Percentiles rank a stretch among this genome's conserved stretches.
Evolutionary conservation across 1,140 invertebrate genomes (phyloP).

Genomic region (Laodelphax striatellus): DNA sequence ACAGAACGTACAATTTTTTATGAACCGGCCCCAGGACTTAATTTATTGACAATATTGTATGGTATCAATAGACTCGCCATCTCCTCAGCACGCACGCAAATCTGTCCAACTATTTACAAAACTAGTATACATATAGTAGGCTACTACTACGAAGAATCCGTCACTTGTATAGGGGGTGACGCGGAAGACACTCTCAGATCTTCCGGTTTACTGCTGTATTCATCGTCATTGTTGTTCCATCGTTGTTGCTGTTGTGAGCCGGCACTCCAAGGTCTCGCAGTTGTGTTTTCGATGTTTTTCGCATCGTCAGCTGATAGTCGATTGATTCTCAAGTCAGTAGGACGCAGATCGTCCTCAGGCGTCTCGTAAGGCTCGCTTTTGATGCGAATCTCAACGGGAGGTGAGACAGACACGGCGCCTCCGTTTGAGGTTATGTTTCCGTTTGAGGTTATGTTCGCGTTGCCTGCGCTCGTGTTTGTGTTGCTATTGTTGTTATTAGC

Average conservation of each 20-base stretch:
- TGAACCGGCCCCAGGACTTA: too few species aligned
- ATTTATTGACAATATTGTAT: too few species aligned
- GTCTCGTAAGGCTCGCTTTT: slow-evolving; percentile 9
- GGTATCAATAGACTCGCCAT: too few species aligned
- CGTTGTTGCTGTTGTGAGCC: background rate
- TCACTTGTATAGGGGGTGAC: too few species aligned
- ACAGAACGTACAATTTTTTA: too few species aligned
- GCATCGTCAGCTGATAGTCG: background rate
- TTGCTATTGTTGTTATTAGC: slow-evolving; percentile 10
- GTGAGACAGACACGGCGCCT: background rate
- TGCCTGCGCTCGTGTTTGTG: background rate
- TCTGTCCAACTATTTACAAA: too few species aligned
- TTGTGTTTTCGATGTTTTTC: background rate
- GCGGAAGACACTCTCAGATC: background rate
- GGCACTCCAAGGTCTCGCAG: background rate
- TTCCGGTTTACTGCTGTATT: background rate
- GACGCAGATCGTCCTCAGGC: slow-evolving; percentile 14
- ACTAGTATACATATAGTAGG: too few species aligned
- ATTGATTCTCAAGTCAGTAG: slow-evolving; percentile 20
- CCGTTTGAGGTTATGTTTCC: background rate
- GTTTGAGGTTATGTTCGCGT: background rate
- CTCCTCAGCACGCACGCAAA: too few species aligned
- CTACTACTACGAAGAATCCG: too few species aligned
- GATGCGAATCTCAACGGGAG: background rate
- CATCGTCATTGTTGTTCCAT: background rate